phyloP scores from a whole-genome alignment of 2,888 invertebrate genomes.

The Lycophotia porphyrea region DNA sequence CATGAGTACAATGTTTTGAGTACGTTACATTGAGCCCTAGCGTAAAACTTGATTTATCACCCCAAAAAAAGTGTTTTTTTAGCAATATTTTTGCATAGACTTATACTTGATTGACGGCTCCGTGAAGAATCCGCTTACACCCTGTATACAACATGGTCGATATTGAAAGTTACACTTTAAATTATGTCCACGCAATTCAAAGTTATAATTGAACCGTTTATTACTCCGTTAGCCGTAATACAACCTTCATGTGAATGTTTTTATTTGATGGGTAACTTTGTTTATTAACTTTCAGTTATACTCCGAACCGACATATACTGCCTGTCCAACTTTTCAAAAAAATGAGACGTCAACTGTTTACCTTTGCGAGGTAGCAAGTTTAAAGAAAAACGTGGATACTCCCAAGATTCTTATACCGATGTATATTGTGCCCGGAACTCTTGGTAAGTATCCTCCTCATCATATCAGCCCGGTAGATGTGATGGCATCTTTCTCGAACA shows the following conservation, averaged over 20 bases:
- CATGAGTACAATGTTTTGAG: too few relatives aligned
- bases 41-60: too few relatives aligned
- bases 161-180: too few relatives aligned
- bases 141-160: too few relatives aligned
- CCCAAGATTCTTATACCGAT: slow-evolving; percentile 27
- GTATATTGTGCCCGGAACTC: slow-evolving; percentile 11
- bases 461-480: background rate
- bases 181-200: too few relatives aligned
- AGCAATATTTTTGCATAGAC: too few relatives aligned
- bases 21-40: too few relatives aligned
- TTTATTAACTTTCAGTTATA: slow-evolving; percentile 15
- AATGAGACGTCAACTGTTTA: background rate
- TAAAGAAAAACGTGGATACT: background rate
- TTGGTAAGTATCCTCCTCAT: slow-evolving; percentile 20
- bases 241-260: background rate
- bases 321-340: background rate
- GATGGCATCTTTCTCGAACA: background rate
- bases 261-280: background rate
- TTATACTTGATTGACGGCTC: too few relatives aligned
- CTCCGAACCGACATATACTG: background rate
- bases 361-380: slow-evolving; percentile 9
- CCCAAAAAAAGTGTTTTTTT: too few relatives aligned
- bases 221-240: background rate
- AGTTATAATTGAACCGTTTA: too few relatives aligned
- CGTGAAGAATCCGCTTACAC: too few relatives aligned